A percentile compares a stretch with the other conserved stretches of the same genome.
Conservation (phyloP, 2,113 vertebrate genomes). For the Sakesphorus luctuosus region DNA sequence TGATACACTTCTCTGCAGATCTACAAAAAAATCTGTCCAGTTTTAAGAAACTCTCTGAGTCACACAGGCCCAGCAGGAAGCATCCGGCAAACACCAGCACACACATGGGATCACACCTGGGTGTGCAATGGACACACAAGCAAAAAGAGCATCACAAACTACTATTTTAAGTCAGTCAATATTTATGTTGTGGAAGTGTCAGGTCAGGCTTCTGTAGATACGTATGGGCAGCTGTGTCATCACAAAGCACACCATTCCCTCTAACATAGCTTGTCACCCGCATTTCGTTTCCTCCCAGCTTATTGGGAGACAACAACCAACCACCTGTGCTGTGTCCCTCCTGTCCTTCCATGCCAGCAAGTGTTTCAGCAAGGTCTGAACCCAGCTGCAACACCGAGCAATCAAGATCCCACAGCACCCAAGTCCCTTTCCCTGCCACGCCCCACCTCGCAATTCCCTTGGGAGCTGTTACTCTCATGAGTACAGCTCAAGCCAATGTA, state of each 20-base stretch:
- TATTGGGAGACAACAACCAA: neutral
- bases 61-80: neutral
- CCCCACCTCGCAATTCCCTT: accelerated
- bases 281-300: too few relatives aligned
- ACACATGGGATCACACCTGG: accelerated
- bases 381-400: accelerated
- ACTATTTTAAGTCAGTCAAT: neutral
- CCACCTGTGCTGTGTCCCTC: neutral
- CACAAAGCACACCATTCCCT: neutral
- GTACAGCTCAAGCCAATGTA: neutral
- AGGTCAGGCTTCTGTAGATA: neutral
- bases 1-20: neutral
- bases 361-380: neutral
- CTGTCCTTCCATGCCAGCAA: neutral
- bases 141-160: neutral
- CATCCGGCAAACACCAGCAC: neutral
- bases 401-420: neutral
- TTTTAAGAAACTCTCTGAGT: neutral
- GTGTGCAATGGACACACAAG: accelerated
- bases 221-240: neutral
- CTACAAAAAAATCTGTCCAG: accelerated
- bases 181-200: neutral
- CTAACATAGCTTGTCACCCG: neutral
- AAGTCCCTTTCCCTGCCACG: accelerated
- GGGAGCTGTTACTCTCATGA: accelerated